A percentile compares a stretch with the other conserved stretches of the same genome.
Evolutionary conservation across 1,140 invertebrate genomes (phyloP).

Genomic region (Acromyrmex echinatior): DNA sequence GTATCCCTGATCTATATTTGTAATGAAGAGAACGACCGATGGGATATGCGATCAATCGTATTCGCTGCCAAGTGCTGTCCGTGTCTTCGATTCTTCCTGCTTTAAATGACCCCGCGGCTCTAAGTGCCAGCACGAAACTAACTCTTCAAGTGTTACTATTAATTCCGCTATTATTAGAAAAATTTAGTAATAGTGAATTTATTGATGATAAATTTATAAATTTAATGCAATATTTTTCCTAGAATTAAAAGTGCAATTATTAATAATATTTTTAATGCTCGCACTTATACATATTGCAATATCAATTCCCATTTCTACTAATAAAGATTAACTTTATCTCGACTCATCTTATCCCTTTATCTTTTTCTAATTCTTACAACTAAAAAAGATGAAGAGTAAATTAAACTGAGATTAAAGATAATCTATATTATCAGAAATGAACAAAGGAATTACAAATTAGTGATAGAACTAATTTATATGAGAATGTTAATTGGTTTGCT

Average conservation of each 20-base stretch:
- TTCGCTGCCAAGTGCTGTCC: constrained; percentile 79
- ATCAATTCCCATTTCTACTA: no score
- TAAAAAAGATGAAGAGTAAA: no score
- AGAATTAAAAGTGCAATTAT: neutral
- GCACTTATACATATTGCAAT: neutral
- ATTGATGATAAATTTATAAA: neutral
- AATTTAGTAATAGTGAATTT: constrained; percentile 5
- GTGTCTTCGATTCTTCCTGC: constrained; percentile 64
- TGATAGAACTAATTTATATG: neutral
- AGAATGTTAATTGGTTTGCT: neutral
- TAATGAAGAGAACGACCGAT: constrained; percentile 83
- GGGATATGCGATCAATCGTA: constrained; percentile 84
- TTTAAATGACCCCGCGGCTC: constrained; percentile 61
- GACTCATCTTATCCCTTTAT: no score
- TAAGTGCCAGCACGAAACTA: constrained; percentile 58
- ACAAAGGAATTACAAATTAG: neutral
- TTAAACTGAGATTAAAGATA: no score
- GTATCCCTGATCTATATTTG: constrained; percentile 83
- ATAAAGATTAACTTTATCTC: no score
- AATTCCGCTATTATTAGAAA: constrained; percentile 38
- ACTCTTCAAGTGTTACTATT: constrained; percentile 51
- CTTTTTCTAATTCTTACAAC: no score
- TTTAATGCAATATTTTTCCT: neutral
- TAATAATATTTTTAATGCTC: neutral
- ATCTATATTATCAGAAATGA: no score